These are phyloP conservation scores for Biston stratarius DNA, from an alignment of 2,888 invertebrate species.

Conservation along the genomic window DNA sequence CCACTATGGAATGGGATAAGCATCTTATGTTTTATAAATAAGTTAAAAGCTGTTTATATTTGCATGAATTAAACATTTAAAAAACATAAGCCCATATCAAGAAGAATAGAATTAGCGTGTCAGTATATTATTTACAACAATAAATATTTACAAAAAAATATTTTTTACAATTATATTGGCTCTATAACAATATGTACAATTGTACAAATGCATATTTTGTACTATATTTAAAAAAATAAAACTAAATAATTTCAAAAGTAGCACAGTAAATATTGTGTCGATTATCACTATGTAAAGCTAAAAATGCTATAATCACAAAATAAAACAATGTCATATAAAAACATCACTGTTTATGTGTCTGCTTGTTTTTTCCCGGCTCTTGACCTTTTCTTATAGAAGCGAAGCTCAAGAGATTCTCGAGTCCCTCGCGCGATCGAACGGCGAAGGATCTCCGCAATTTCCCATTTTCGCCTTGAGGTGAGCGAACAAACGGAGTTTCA, in stretches of 20 bases:
- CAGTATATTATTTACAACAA: constrained; percentile 6
- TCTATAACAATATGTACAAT: background rate
- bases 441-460: constrained; percentile 78
- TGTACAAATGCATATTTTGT: constrained; percentile 10
- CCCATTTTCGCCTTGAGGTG: constrained; percentile 67
- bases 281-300: constrained; percentile 39
- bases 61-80: constrained; percentile 2
- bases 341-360: constrained; percentile 48
- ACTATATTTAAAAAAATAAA: constrained; percentile 5
- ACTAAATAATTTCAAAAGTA: constrained; percentile 13
- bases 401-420: constrained; percentile 76
- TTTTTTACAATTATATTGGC: no score
- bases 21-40: constrained; percentile 3
- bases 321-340: constrained; percentile 2
- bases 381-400: constrained; percentile 67
- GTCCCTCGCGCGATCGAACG: constrained; percentile 78
- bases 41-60: background rate
- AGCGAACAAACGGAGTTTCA: constrained; percentile 70
- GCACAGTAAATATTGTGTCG: constrained; percentile 6
- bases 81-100: background rate
- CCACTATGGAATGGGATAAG: constrained; percentile 24
- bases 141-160: constrained; percentile 1
- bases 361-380: constrained; percentile 66
- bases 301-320: constrained; percentile 42
- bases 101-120: no score